These are phyloP conservation scores for Okamejei kenojei DNA, from an alignment of 2,797 vertebrate species.

Conservation along the genomic window DNA sequence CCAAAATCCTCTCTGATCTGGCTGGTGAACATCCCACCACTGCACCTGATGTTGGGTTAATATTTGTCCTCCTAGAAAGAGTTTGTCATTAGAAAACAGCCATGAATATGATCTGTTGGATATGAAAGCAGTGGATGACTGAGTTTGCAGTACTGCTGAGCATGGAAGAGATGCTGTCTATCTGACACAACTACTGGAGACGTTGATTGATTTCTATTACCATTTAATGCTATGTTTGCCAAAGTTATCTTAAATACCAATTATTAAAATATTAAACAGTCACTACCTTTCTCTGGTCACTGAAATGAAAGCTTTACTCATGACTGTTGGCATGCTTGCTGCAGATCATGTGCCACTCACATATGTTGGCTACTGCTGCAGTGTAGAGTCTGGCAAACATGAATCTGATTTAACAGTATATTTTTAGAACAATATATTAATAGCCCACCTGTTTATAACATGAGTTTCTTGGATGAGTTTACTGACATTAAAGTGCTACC, in stretches of 20 bases:
- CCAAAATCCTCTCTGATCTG: neutral
- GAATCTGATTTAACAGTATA: slow-evolving; percentile 42
- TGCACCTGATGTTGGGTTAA: neutral
- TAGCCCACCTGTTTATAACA: slow-evolving; percentile 42
- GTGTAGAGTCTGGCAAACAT: slow-evolving; percentile 41
- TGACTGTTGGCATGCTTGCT: neutral
- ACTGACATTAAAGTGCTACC: slow-evolving; percentile 37
- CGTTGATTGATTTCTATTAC: neutral
- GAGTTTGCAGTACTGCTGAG: neutral
- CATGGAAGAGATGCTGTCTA: neutral
- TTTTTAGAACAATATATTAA: slow-evolving; percentile 44
- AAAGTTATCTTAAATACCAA: neutral
- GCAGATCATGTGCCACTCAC: slow-evolving; percentile 39
- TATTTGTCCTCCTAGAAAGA: neutral
- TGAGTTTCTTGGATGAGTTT: slow-evolving; percentile 39
- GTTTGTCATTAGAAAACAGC: neutral
- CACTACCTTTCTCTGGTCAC: neutral
- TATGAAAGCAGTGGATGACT: neutral
- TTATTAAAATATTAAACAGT: neutral
- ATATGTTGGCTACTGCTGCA: slow-evolving; percentile 43
- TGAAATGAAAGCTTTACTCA: neutral
- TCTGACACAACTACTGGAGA: neutral
- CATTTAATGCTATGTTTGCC: too few relatives aligned
- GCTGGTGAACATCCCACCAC: neutral
- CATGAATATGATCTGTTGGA: neutral